Percentiles rank a stretch among this genome's conserved stretches.
Conservation (phyloP, 2,113 vertebrate species). For the Neogale vison region DNA sequence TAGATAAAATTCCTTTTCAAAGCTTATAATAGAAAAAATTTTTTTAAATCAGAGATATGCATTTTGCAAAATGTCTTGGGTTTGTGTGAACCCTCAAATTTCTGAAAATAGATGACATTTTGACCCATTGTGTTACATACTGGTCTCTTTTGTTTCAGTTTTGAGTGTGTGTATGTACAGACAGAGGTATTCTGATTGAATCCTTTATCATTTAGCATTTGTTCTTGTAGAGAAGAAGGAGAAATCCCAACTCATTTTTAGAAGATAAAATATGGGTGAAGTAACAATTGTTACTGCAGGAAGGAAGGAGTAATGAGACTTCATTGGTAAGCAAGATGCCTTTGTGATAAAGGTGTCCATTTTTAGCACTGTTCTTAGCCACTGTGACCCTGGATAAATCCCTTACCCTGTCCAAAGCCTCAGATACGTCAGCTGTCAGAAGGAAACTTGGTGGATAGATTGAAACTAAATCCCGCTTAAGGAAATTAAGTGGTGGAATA, state of each 20-base stretch:
- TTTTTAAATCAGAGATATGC: not conserved
- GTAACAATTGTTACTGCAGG: not conserved
- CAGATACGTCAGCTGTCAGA: not conserved
- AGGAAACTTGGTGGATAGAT: not conserved
- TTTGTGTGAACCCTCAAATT: slow-evolving; percentile 59
- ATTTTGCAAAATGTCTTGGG: slow-evolving; percentile 43
- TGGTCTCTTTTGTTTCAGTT: slow-evolving; percentile 54
- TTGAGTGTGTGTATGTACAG: slow-evolving; percentile 25
- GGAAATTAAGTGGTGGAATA: not conserved
- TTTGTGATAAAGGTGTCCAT: not conserved
- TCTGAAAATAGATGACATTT: slow-evolving; percentile 68
- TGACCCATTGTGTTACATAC: slow-evolving; percentile 33
- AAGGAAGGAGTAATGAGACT: not conserved
- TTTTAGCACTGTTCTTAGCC: slow-evolving; percentile 15
- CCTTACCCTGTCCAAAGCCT: not conserved
- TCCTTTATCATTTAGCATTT: slow-evolving; percentile 43
- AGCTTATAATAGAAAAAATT: not conserved
- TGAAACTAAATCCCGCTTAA: not conserved
- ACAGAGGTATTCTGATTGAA: slow-evolving; percentile 28
- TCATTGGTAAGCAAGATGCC: not conserved
- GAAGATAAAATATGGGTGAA: not conserved
- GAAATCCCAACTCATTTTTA: slow-evolving; percentile 49
- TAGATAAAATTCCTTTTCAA: slow-evolving; percentile 41
- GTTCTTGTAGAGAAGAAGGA: not conserved
- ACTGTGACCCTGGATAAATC: not conserved